These are phyloP conservation scores for Drosophila prolongata DNA, from an alignment of 2,888 invertebrate species.

Conservation along the genomic window DNA sequence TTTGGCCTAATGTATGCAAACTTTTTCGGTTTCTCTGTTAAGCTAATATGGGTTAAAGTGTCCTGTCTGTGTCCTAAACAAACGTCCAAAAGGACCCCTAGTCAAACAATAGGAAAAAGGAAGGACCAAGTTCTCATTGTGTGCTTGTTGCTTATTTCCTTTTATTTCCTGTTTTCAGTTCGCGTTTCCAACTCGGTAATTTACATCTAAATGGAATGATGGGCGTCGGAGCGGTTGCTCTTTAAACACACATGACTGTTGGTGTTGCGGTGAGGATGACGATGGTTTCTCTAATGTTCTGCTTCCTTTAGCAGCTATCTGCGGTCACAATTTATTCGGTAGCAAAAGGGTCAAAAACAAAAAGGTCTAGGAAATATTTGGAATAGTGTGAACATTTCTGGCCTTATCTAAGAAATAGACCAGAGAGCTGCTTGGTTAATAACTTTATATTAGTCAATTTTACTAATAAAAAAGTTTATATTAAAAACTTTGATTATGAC, in stretches of 20 bases:
- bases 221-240: slow-evolving; percentile 38
- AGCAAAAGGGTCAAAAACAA: slow-evolving; percentile 3
- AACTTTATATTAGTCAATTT: too few species aligned
- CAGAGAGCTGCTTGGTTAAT: too few species aligned
- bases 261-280: slow-evolving; percentile 2
- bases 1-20: slow-evolving; percentile 26
- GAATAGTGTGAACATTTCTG: neutral
- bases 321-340: slow-evolving; percentile 17
- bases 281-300: slow-evolving; percentile 8
- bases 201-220: slow-evolving; percentile 54
- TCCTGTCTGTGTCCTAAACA: slow-evolving; percentile 58
- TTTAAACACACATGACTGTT: slow-evolving; percentile 40
- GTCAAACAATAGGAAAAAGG: slow-evolving; percentile 18
- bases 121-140: slow-evolving; percentile 18
- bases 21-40: slow-evolving; percentile 14
- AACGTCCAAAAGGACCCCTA: slow-evolving; percentile 39
- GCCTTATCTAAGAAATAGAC: neutral
- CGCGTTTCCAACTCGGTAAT: slow-evolving; percentile 49
- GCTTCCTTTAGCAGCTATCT: slow-evolving; percentile 27
- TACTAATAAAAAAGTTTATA: too few species aligned
- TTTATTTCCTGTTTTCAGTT: slow-evolving; percentile 51
- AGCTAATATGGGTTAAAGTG: slow-evolving; percentile 50
- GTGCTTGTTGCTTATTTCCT: slow-evolving; percentile 53
- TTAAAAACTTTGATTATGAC: too few species aligned
- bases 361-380: neutral